Evolutionary conservation across 2,888 invertebrate species (phyloP).

Genomic region (Scelioninae gen. 2): DNA sequence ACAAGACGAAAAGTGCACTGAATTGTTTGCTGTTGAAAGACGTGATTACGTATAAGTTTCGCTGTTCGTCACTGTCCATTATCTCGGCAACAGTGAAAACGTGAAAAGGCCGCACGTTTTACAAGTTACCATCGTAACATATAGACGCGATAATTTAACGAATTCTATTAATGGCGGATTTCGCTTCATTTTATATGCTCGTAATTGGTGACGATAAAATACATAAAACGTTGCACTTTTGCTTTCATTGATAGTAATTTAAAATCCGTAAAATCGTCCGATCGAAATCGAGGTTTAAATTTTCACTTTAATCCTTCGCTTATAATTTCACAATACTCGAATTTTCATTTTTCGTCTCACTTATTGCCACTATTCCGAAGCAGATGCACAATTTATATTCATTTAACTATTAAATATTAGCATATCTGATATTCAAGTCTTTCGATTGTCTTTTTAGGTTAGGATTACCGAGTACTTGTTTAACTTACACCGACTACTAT

Average conservation of each 20-base stretch:
- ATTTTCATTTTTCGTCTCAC: no score
- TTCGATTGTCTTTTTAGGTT: no score
- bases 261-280: no score
- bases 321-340: no score
- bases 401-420: no score
- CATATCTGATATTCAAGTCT: no score
- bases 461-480: no score
- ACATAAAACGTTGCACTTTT: conserved; percentile 12
- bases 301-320: no score
- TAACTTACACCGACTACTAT: no score
- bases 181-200: conserved; percentile 42
- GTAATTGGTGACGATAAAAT: conserved; percentile 31
- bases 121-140: conserved; percentile 35
- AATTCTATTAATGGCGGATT: conserved; percentile 40
- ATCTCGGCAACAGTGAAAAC: conserved; percentile 53
- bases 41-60: conserved; percentile 29
- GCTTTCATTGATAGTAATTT: conserved; percentile 24
- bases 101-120: conserved; percentile 59
- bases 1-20: conserved; percentile 6
- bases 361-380: no score
- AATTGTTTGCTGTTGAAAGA: conserved; percentile 4
- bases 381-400: no score
- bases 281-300: no score
- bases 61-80: conserved; percentile 46
- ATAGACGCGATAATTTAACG: conserved; percentile 27